phyloP scores from a whole-genome alignment of 2,888 invertebrate species.

The Lathronympha strigana region DNA sequence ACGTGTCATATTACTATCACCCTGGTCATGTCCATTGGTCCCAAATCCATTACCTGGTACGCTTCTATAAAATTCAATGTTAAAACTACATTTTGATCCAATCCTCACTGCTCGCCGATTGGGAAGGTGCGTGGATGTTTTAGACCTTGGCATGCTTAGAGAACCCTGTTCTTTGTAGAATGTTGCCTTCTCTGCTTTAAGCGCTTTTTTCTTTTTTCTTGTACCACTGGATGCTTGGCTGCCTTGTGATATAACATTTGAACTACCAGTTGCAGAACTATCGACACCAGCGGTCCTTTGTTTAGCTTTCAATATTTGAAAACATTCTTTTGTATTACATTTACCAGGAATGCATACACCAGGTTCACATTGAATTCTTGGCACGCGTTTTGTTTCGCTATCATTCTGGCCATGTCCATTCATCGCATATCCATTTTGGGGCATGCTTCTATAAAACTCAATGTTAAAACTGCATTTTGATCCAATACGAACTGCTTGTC shows the following conservation, averaged over 20 bases:
- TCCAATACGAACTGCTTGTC: conserved; percentile 7
- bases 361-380: neutral
- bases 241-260: neutral
- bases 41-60: neutral
- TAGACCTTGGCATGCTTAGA: neutral
- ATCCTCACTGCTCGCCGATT: conserved; percentile 2
- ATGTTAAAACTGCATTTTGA: conserved; percentile 17
- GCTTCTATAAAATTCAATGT: conserved; percentile 6
- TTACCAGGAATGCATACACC: conserved; percentile 3
- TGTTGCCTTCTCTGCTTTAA: neutral
- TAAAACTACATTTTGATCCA: conserved; percentile 16
- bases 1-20: neutral
- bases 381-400: neutral
- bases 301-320: neutral
- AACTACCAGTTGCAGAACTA: conserved; percentile 5
- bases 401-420: neutral
- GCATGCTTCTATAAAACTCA: conserved; percentile 9
- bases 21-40: neutral
- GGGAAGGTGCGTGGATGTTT: neutral
- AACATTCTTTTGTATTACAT: conserved; percentile 12
- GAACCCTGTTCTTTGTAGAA: conserved; percentile 12
- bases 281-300: neutral
- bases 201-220: neutral
- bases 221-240: conserved; percentile 1
- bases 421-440: neutral